Evolutionary conservation across 2,888 invertebrate genomes (phyloP).

Genomic region (Acleris cristana): DNA sequence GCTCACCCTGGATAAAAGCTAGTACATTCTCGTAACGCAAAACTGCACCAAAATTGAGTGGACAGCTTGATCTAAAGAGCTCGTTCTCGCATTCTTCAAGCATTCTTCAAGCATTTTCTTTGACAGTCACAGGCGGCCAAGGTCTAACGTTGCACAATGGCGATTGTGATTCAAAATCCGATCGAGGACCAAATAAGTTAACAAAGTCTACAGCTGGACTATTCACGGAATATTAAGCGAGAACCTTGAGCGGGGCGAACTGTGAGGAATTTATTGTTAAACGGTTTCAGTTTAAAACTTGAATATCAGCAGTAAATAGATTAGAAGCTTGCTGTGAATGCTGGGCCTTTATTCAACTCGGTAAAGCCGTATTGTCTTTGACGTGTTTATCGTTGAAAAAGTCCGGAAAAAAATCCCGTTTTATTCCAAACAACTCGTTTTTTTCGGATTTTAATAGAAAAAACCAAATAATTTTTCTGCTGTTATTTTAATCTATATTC

Average conservation of each 20-base stretch:
- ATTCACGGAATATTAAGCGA: conserved; percentile 65
- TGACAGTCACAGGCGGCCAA: conserved; percentile 16
- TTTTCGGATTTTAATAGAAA: too few species aligned
- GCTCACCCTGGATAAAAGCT: too few species aligned
- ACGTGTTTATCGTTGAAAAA: too few species aligned
- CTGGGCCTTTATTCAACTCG: too few species aligned
- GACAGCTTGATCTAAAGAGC: conserved; percentile 1
- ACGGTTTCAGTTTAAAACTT: not conserved
- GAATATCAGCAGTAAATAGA: not conserved
- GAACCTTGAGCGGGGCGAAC: conserved; percentile 46
- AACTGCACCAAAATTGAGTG: too few species aligned
- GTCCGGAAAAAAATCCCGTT: too few species aligned
- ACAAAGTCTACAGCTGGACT: conserved; percentile 55
- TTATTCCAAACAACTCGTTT: too few species aligned
- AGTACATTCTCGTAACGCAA: too few species aligned
- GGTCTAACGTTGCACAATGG: conserved; percentile 67
- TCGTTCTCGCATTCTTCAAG: not conserved
- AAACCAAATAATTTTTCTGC: too few species aligned
- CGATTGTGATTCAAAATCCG: conserved; percentile 72
- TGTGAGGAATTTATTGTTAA: conserved; percentile 50
- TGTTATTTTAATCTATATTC: too few species aligned
- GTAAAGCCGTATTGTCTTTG: too few species aligned
- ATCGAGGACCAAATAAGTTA: conserved; percentile 68
- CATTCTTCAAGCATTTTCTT: conserved; percentile 7
- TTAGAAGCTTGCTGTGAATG: not conserved